These are phyloP conservation scores for Cacatua alba DNA, from an alignment of 2,113 vertebrate genomes.

Conservation along the genomic window DNA sequence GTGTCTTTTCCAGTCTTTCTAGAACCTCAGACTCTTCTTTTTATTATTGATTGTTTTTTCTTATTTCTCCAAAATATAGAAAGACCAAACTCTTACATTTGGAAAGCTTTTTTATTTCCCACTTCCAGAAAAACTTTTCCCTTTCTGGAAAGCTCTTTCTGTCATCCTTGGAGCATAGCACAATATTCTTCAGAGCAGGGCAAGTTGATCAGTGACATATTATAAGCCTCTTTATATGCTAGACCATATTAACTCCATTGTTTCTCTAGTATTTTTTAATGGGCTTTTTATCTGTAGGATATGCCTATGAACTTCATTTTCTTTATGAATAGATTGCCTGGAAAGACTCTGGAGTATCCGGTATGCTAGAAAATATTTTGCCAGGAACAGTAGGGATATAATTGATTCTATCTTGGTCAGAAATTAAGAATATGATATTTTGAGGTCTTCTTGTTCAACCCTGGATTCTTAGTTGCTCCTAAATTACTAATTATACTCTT, in stretches of 20 bases:
- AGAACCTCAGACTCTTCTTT: neutral
- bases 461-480: neutral
- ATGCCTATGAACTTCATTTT: neutral
- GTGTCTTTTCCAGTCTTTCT: neutral
- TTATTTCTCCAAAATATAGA: neutral
- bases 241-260: neutral
- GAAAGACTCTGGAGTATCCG: neutral
- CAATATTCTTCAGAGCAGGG: neutral
- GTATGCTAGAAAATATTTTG: neutral
- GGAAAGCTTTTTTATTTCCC: neutral
- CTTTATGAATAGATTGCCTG: neutral
- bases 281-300: neutral
- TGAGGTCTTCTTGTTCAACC: neutral
- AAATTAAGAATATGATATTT: neutral
- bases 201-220: neutral
- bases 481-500: neutral
- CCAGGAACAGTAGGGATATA: neutral
- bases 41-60: neutral
- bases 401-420: neutral
- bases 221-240: neutral
- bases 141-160: neutral
- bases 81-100: neutral
- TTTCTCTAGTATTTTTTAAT: neutral
- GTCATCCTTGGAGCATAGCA: rapidly evolving
- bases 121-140: neutral